Evolutionary conservation across 1,140 invertebrate species (phyloP).

Genomic region (Drosophila quadrilineata): DNA sequence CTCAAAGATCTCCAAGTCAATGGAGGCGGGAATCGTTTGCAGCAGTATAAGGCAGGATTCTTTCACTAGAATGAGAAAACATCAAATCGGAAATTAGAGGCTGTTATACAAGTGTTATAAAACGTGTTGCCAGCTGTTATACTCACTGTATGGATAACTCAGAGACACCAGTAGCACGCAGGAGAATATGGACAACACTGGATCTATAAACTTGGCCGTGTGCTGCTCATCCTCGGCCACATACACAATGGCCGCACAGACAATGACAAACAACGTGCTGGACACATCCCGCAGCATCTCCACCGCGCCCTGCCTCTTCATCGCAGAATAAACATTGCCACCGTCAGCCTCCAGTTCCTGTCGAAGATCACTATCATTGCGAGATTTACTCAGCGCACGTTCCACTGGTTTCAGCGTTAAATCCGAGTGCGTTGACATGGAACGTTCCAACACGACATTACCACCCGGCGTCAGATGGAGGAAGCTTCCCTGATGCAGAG

Average conservation of each 20-base stretch:
- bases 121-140: slow-evolving; percentile 16
- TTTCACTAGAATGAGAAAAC: slow-evolving; percentile 84
- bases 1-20: slow-evolving; percentile 87
- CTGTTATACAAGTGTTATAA: neutral
- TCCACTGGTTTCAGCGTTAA: slow-evolving; percentile 81
- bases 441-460: slow-evolving; percentile 85
- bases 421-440: slow-evolving; percentile 82
- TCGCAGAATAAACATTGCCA: slow-evolving; percentile 70
- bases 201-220: slow-evolving; percentile 88
- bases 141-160: slow-evolving; percentile 89
- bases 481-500: slow-evolving; percentile 89
- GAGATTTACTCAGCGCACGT: slow-evolving; percentile 81
- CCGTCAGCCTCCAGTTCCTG: slow-evolving; percentile 62
- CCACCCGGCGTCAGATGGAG: slow-evolving; percentile 86
- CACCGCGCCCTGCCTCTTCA: slow-evolving; percentile 79
- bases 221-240: slow-evolving; percentile 83
- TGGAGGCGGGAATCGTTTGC: slow-evolving; percentile 91
- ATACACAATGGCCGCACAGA: slow-evolving; percentile 85
- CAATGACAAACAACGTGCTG: slow-evolving; percentile 86
- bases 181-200: slow-evolving; percentile 86
- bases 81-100: neutral
- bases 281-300: slow-evolving; percentile 86
- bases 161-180: slow-evolving; percentile 84
- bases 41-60: slow-evolving; percentile 90
- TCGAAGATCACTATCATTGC: slow-evolving; percentile 60